These are phyloP conservation scores for Pan paniscus DNA, from an alignment of 2,113 vertebrate species.

Conservation along the genomic window DNA sequence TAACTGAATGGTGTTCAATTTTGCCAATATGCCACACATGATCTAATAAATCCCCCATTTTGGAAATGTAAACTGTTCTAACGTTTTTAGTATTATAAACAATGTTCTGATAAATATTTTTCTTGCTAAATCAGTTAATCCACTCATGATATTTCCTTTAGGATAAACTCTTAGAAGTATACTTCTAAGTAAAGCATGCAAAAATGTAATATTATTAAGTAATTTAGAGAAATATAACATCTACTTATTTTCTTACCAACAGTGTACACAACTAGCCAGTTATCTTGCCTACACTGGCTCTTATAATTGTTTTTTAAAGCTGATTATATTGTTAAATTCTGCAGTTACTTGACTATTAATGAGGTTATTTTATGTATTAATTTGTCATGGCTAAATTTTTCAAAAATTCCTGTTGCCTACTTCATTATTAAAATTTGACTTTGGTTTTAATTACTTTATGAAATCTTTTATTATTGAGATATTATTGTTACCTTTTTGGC, in stretches of 20 bases:
- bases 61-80: neutral
- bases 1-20: neutral
- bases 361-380: neutral
- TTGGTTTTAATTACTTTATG: neutral
- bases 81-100: conserved; percentile 6
- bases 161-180: neutral
- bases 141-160: neutral
- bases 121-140: neutral
- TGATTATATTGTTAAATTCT: neutral
- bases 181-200: neutral
- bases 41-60: neutral
- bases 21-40: neutral
- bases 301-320: neutral
- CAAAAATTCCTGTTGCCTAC: neutral
- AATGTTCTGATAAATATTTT: neutral
- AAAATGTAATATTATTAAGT: neutral
- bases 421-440: neutral
- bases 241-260: neutral
- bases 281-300: neutral
- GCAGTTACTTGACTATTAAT: neutral
- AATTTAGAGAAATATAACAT: neutral
- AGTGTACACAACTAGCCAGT: neutral
- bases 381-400: neutral
- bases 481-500: neutral
- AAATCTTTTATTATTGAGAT: neutral